Conservation (phyloP, 2,113 vertebrate genomes). For the Cebus imitator region DNA sequence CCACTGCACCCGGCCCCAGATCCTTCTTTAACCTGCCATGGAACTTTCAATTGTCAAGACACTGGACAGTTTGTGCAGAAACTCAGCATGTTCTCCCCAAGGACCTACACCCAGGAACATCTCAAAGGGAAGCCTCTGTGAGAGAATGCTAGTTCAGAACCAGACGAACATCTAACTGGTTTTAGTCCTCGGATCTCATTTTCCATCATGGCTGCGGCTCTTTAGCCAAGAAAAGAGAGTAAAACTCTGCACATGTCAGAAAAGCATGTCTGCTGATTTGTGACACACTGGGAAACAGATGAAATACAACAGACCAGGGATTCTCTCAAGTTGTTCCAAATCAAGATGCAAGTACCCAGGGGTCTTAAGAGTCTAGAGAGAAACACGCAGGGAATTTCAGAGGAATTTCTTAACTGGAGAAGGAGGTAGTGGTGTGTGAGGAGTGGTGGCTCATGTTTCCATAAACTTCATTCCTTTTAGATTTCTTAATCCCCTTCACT, state of each 20-base stretch:
- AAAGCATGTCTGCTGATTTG: background rate
- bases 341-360: background rate
- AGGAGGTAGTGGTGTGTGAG: rapidly evolving
- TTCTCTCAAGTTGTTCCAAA: background rate
- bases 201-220: background rate
- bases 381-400: background rate
- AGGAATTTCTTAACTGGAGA: background rate
- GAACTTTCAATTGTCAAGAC: background rate
- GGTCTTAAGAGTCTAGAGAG: background rate
- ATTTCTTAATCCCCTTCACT: background rate
- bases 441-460: background rate
- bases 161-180: background rate
- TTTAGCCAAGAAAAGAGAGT: background rate
- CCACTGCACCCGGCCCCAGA: too few relatives aligned
- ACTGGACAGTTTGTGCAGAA: background rate
- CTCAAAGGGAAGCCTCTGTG: background rate
- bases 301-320: background rate
- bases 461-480: background rate
- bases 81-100: background rate
- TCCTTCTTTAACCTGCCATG: background rate
- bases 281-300: background rate
- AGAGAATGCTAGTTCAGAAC: background rate
- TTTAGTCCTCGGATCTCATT: background rate
- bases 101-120: background rate
- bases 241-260: background rate